Base-by-base conservation (phyloP, 2,888 invertebrate genomes). In the Caenorhabditis sulstoni region DNA sequence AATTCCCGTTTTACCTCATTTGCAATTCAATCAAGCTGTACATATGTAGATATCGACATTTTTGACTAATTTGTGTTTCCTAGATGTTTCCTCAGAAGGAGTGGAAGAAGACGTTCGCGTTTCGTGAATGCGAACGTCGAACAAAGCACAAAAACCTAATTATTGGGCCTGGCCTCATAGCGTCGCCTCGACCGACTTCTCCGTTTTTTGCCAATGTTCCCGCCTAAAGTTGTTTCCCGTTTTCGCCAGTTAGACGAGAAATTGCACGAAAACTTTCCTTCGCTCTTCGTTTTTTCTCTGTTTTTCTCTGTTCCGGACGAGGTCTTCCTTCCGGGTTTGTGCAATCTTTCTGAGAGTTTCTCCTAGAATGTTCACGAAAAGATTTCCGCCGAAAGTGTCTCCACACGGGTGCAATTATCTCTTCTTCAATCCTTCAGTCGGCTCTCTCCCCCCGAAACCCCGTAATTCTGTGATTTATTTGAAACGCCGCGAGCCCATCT, bases 1-100 rank as follows among this genome's bases (percentile, higher is more conserved):
- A 49, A 57, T 65, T 66, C 74, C 58, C 74, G 74, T 74, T 74
- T 59, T 66, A 74, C 74, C 59, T 74, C 65, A 74, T 74, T 74
- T 74, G 74, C 74, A 74, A 73, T 73, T 73, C 73, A 73, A 73
- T 73, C 20, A n/a, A 37, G 44, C 45, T 58, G 45, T 20, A 57
- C 50, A 59, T 41, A 52, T 41, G 50, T 59, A 61, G 52, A 41
- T 39, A 59, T 37, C 44, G 45, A 41, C 55, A 53, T 49, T 57
- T 57, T 62, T 47, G 18, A 52, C 47, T 39, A 45, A 61, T 61
- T 61, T 62, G 39, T 53, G 37, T 35, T 16, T 53, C 29, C 37
- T 2, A 49, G 16, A n/a, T 18, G 22, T 53, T 18, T 57, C 12
- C 16, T 35, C 55, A 16, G 39, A 50, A 50, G 20, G 20, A 3